phyloP scores from a whole-genome alignment of 1,140 invertebrate species.

The Zaprionus gabonicus region DNA sequence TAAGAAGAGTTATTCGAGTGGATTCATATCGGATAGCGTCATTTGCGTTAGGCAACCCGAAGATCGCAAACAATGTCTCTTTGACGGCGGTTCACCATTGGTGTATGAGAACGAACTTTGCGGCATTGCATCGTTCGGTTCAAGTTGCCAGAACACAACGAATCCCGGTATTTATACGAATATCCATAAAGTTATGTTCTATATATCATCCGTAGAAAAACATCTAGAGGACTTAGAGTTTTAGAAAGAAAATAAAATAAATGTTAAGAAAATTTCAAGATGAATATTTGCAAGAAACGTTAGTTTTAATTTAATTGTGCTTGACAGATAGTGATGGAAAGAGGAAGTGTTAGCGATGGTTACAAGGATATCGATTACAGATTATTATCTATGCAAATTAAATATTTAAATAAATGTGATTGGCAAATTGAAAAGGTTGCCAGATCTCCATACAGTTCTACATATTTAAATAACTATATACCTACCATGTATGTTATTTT shows the following conservation, averaged over 20 bases:
- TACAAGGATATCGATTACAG: too few species aligned
- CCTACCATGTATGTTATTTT: too few species aligned
- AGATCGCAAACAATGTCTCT: constrained; percentile 20
- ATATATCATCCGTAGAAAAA: neutral
- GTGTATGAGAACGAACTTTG: constrained; percentile 26
- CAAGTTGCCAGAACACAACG: constrained; percentile 23
- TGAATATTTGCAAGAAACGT: too few species aligned
- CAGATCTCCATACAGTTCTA: too few species aligned
- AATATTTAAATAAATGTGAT: too few species aligned
- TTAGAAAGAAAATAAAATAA: neutral
- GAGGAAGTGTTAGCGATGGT: too few species aligned
- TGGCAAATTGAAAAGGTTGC: too few species aligned
- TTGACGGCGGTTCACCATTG: constrained; percentile 44
- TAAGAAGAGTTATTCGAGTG: neutral
- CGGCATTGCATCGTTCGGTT: constrained; percentile 41
- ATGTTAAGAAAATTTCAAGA: too few species aligned
- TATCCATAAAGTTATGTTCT: neutral
- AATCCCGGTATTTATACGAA: constrained; percentile 35
- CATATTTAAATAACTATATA: too few species aligned
- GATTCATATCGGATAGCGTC: constrained; percentile 12
- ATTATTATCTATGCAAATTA: too few species aligned
- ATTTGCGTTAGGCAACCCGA: constrained; percentile 22
- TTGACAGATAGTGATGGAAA: too few species aligned
- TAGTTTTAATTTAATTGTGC: too few species aligned
- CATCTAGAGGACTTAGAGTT: neutral